A percentile compares a stretch with the other conserved stretches of the same genome.
Evolutionary conservation across 2,888 invertebrate species (phyloP).

Genomic region (Drosophila nr. fundita): DNA sequence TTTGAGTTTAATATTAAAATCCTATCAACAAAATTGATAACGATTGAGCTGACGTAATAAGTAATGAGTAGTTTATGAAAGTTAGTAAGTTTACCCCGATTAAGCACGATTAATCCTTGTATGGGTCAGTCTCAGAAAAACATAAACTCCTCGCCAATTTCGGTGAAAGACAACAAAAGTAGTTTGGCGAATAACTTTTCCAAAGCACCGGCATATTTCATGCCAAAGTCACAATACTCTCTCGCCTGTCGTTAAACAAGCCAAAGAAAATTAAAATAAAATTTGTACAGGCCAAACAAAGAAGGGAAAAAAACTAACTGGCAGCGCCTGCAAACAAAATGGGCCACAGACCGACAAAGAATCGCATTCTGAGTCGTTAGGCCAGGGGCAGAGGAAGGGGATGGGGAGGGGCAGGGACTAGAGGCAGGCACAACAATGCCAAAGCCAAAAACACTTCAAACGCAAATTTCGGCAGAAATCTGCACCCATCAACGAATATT

Average conservation of each 20-base stretch:
- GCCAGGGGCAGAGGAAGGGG: background rate
- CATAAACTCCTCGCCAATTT: background rate
- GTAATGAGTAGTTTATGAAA: background rate
- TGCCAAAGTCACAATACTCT: background rate
- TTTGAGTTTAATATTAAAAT: background rate
- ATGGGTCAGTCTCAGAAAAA: background rate
- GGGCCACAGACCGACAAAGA: slow-evolving; percentile 33
- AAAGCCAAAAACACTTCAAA: slow-evolving; percentile 74
- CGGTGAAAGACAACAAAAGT: background rate
- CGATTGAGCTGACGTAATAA: background rate
- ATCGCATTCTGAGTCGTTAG: slow-evolving; percentile 2
- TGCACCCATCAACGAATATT: slow-evolving; percentile 71
- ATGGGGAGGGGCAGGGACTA: background rate
- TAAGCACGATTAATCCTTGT: background rate
- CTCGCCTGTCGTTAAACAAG: slow-evolving; percentile 14
- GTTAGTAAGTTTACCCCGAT: background rate
- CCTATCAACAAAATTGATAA: background rate
- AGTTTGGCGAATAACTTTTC: background rate
- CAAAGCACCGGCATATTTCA: background rate
- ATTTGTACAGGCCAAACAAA: slow-evolving; percentile 44
- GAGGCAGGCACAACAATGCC: slow-evolving; percentile 41
- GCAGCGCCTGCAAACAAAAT: slow-evolving; percentile 51
- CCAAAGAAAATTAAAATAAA: slow-evolving; percentile 60
- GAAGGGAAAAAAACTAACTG: slow-evolving; percentile 7
- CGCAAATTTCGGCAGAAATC: slow-evolving; percentile 82